Evolutionary conservation across 2,888 invertebrate genomes (phyloP).

Genomic region (Dione vanillae): DNA sequence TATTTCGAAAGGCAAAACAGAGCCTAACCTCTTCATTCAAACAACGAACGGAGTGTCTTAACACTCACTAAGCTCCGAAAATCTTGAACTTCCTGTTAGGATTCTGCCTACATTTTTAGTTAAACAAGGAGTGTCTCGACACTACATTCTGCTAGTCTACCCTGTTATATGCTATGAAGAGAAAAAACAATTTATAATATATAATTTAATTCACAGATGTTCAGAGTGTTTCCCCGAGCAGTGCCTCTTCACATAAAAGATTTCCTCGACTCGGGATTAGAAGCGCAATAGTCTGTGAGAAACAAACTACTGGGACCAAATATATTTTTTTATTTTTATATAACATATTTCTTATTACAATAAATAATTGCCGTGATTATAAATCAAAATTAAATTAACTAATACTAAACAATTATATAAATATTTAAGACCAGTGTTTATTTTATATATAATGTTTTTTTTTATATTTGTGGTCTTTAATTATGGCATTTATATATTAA

Average conservation of each 20-base stretch:
- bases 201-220: constrained; percentile 67
- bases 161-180: no score
- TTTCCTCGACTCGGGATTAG: constrained; percentile 87
- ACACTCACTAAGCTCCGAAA: no score
- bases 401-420: no score
- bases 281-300: constrained; percentile 69
- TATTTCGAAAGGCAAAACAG: no score
- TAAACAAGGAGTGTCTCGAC: no score
- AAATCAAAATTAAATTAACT: background rate
- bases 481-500: background rate
- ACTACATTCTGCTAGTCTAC: background rate
- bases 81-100: no score
- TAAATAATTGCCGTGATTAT: background rate
- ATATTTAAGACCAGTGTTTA: background rate
- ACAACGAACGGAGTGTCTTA: no score
- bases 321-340: constrained; percentile 37
- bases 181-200: no score
- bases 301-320: constrained; percentile 20
- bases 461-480: background rate
- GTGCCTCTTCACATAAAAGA: constrained; percentile 82
- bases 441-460: no score
- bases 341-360: background rate
- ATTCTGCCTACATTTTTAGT: no score
- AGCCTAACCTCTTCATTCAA: no score
- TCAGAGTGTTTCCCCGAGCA: constrained; percentile 83